Percentiles rank a stretch among this genome's conserved stretches.
Evolutionary conservation across 2,113 vertebrate species (phyloP).

Genomic region (Bubo scandiacus): DNA sequence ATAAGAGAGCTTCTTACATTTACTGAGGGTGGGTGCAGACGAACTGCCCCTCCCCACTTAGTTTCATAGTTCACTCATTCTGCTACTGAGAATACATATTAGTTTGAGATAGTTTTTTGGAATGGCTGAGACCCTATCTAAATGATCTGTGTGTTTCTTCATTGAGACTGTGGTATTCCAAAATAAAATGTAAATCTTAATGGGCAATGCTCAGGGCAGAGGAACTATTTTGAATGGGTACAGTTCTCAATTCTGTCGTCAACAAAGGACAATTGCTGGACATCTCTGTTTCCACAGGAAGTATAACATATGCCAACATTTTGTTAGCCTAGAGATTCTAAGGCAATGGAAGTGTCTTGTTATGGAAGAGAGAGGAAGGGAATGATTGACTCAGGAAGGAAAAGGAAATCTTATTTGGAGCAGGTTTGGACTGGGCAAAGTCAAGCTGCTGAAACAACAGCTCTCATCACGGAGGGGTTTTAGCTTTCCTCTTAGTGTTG

Average conservation of each 20-base stretch:
- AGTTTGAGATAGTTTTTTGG: not conserved
- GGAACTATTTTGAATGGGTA: accelerated
- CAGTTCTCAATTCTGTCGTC: not conserved
- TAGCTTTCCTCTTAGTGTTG: not conserved
- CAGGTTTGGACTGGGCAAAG: not conserved
- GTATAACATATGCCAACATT: not conserved
- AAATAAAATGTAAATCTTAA: not conserved
- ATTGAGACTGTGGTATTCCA: not conserved
- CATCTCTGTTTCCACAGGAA: not conserved
- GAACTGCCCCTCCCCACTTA: accelerated
- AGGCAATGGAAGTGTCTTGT: not conserved
- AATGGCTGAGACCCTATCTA: not conserved
- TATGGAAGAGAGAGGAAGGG: not conserved
- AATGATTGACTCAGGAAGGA: not conserved
- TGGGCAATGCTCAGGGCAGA: accelerated
- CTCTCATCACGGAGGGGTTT: accelerated
- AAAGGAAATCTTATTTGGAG: not conserved
- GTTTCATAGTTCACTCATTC: not conserved
- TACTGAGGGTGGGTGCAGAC: accelerated
- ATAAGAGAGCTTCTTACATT: not conserved
- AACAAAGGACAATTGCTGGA: not conserved
- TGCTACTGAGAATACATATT: accelerated
- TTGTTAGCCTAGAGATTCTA: not conserved
- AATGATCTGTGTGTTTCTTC: not conserved
- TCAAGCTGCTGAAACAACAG: not conserved